Percentiles rank a stretch among this genome's conserved stretches.
phyloP scores from a whole-genome alignment of 2,888 invertebrate genomes.

The Nephrotoma flavescens region DNA sequence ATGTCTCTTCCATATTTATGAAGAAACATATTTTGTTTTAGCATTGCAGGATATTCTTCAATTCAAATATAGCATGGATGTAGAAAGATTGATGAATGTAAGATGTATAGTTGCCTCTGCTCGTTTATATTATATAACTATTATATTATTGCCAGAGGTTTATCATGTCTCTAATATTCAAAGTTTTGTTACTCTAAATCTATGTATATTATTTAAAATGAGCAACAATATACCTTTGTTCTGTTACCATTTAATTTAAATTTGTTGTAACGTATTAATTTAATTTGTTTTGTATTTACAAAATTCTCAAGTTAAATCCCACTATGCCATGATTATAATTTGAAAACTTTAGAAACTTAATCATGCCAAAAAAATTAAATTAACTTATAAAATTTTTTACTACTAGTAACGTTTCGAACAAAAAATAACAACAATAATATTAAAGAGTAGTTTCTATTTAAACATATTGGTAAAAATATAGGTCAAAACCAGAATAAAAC shows the following conservation, averaged over 20 bases:
- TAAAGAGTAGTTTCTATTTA: not conserved
- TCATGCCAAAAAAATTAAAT: not conserved
- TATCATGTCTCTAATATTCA: not conserved
- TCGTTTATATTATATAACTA: not conserved
- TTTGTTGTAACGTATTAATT: not conserved
- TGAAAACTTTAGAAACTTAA: not conserved
- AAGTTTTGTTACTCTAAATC: not conserved
- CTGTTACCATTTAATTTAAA: not conserved
- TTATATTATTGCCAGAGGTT: not conserved
- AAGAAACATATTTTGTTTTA: not conserved
- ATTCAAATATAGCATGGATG: not conserved
- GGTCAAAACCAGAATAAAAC: conserved; percentile 2
- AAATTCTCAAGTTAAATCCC: not conserved
- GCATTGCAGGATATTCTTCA: not conserved
- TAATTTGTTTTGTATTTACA: not conserved
- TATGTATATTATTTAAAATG: not conserved
- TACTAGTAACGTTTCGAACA: not conserved
- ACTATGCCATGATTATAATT: not conserved
- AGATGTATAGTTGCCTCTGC: not conserved
- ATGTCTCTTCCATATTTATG: not conserved
- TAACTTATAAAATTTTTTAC: not conserved
- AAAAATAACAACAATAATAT: not conserved
- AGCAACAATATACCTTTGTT: not conserved
- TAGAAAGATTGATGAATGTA: not conserved
- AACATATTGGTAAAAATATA: not conserved